phyloP scores from a whole-genome alignment of 2,888 invertebrate species.

The Zelleria hepariella region DNA sequence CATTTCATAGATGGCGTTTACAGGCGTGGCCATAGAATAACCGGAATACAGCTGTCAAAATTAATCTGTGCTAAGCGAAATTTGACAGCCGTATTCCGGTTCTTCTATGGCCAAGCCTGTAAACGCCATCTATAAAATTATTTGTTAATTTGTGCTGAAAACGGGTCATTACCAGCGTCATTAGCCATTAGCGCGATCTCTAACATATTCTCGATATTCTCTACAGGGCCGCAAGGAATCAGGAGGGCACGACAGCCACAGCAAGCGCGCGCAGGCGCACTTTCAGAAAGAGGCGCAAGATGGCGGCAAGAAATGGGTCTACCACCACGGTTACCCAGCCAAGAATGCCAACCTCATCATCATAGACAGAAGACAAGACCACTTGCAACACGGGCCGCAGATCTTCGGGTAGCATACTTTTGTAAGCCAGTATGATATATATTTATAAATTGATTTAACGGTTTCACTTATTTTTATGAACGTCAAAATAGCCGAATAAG shows the following conservation, averaged over 20 bases:
- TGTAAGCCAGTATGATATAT: background rate
- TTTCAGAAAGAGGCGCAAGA: constrained; percentile 57
- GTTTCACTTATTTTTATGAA: too few relatives aligned
- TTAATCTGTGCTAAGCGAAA: too few relatives aligned
- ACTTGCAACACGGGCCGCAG: background rate
- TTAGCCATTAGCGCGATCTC: too few relatives aligned
- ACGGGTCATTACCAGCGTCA: too few relatives aligned
- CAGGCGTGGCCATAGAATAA: too few relatives aligned
- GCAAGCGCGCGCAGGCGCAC: constrained; percentile 55
- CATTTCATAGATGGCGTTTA: too few relatives aligned
- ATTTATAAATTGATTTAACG: background rate
- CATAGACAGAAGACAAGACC: constrained; percentile 42
- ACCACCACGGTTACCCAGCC: constrained; percentile 58
- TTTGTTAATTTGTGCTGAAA: too few relatives aligned
- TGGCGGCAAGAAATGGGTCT: constrained; percentile 73
- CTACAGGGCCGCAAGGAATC: constrained; percentile 67
- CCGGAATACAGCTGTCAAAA: too few relatives aligned
- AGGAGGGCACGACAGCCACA: constrained; percentile 70
- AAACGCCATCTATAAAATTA: too few relatives aligned
- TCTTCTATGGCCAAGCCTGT: too few relatives aligned
- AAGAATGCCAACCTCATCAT: constrained; percentile 44
- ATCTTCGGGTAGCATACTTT: background rate
- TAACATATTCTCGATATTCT: background rate
- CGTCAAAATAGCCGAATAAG: too few relatives aligned
- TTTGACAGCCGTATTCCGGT: too few relatives aligned